phyloP scores from a whole-genome alignment of 2,797 vertebrate genomes.

The Chaunax sp. region DNA sequence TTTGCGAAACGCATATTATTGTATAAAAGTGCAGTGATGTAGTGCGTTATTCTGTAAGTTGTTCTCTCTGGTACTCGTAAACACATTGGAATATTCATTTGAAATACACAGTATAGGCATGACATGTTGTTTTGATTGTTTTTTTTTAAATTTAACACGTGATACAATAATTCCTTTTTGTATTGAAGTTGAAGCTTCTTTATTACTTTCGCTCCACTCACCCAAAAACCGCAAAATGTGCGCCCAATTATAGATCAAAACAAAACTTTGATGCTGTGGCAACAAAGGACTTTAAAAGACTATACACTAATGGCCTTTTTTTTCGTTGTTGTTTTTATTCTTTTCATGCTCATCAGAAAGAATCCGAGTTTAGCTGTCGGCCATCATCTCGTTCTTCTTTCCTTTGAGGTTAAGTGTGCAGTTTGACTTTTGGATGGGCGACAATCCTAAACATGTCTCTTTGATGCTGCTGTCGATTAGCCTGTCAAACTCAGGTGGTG shows the following conservation, averaged over 20 bases:
- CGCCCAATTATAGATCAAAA: neutral
- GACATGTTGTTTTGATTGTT: too few species aligned
- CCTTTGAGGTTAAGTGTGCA: slow-evolving; percentile 35
- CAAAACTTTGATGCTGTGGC: slow-evolving; percentile 27
- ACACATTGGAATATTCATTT: too few species aligned
- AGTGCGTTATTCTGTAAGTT: too few species aligned
- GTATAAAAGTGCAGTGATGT: too few species aligned
- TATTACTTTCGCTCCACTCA: too few species aligned
- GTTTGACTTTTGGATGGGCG: slow-evolving; percentile 26
- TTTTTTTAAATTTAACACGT: neutral
- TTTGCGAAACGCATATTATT: too few species aligned
- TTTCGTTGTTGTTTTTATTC: neutral
- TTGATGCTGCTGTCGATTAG: slow-evolving; percentile 4
- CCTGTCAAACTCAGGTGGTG: neutral
- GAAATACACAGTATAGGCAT: too few species aligned
- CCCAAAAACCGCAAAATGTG: neutral
- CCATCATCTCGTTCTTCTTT: neutral
- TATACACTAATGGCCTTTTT: neutral
- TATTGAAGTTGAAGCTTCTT: neutral
- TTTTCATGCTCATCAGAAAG: slow-evolving; percentile 19
- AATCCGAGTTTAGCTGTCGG: slow-evolving; percentile 2
- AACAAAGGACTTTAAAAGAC: slow-evolving; percentile 23
- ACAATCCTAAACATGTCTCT: slow-evolving; percentile 5
- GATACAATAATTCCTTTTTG: neutral
- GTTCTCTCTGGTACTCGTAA: too few species aligned